Percentiles rank a stretch among this genome's conserved stretches.
Evolutionary conservation across 2,888 invertebrate genomes (phyloP).

Genomic region (Schrankia costaestrigalis): DNA sequence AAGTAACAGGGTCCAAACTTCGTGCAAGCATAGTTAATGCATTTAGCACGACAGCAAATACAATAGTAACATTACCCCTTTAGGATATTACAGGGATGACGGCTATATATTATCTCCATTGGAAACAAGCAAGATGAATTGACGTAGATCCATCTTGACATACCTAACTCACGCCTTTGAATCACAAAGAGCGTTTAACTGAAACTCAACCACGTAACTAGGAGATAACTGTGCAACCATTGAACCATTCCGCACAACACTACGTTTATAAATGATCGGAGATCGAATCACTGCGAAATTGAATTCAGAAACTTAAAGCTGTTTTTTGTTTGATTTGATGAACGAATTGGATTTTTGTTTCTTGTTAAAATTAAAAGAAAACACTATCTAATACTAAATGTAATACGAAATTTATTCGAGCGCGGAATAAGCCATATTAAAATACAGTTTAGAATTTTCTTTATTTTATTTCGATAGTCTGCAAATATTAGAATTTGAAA

Average conservation of each 20-base stretch:
- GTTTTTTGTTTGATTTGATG: constrained; percentile 15
- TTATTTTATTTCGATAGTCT: too few species aligned
- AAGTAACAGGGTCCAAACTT: too few species aligned
- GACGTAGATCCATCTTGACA: constrained; percentile 20
- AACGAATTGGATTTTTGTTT: too few species aligned
- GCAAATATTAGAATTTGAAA: too few species aligned
- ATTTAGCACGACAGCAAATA: too few species aligned
- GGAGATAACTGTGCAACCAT: constrained; percentile 24
- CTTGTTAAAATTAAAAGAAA: too few species aligned
- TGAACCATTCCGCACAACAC: constrained; percentile 24
- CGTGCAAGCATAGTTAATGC: too few species aligned
- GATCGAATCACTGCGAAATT: constrained; percentile 29
- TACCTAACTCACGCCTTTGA: constrained; percentile 22
- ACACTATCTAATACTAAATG: too few species aligned
- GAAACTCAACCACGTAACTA: constrained; percentile 21
- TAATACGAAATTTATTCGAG: too few species aligned
- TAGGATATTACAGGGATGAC: constrained; percentile 1
- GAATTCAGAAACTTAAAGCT: constrained; percentile 20
- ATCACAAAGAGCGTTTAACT: constrained; percentile 21
- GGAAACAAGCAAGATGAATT: constrained; percentile 20
- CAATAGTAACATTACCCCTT: constrained; percentile 1
- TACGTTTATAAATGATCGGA: constrained; percentile 28
- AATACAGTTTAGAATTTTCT: too few species aligned
- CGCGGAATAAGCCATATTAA: too few species aligned
- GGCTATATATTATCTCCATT: constrained; percentile 7